phyloP scores from a whole-genome alignment of 2,888 invertebrate genomes.

The Hemicrepidius hirtus region DNA sequence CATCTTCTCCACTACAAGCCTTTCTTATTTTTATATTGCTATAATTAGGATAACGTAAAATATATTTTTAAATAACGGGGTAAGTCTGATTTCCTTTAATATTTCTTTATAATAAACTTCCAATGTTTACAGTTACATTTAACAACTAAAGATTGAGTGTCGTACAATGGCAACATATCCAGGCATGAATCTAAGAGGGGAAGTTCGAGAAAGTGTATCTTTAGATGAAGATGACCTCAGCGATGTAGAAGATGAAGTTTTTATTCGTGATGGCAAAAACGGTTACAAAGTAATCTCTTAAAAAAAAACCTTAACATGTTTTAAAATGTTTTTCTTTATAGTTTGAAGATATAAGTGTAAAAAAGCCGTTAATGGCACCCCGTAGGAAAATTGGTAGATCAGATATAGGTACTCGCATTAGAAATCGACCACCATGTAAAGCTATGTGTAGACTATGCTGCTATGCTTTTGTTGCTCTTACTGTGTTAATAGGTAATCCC shows the following conservation, averaged over 20 bases:
- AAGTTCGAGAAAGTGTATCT: slow-evolving; percentile 78
- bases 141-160: not conserved
- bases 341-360: slow-evolving; percentile 81
- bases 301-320: not conserved
- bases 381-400: slow-evolving; percentile 75
- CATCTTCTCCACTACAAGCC: not conserved
- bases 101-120: not conserved
- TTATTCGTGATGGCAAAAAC: slow-evolving; percentile 82
- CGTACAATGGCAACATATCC: slow-evolving; percentile 75
- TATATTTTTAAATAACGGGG: slow-evolving; percentile 8
- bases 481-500: slow-evolving; percentile 74
- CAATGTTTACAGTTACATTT: slow-evolving; percentile 3
- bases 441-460: slow-evolving; percentile 80
- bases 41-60: not conserved
- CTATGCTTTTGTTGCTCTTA: slow-evolving; percentile 78
- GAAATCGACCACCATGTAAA: slow-evolving; percentile 75
- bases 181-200: slow-evolving; percentile 76
- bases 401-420: slow-evolving; percentile 73
- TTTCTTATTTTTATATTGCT: slow-evolving; percentile 29
- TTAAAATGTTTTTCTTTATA: slow-evolving; percentile 62
- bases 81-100: not conserved
- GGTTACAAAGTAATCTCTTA: slow-evolving; percentile 73
- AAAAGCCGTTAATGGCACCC: slow-evolving; percentile 84
- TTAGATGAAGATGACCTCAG: slow-evolving; percentile 83
- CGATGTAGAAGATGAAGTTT: slow-evolving; percentile 86